Conservation (phyloP, 2,888 invertebrate genomes). For the Platycheirus rosarum region DNA sequence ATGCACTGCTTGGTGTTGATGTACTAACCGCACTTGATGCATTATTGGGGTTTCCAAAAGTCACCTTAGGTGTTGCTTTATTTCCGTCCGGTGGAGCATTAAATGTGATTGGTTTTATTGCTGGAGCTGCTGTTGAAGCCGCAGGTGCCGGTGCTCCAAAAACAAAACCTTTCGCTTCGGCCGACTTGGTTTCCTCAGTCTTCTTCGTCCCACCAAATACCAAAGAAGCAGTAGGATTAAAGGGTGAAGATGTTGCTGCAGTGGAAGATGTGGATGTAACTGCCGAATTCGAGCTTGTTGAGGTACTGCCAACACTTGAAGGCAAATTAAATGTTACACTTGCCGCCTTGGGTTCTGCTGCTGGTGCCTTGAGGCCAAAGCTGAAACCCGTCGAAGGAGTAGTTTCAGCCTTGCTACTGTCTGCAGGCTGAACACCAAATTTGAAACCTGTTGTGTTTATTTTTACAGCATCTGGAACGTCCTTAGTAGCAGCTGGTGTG, state of each 20-base stretch:
- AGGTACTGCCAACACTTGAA: constrained; percentile 42
- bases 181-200: constrained; percentile 40
- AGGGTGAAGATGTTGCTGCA: constrained; percentile 51
- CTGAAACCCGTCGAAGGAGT: constrained; percentile 52
- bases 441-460: constrained; percentile 70
- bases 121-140: constrained; percentile 31
- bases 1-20: constrained; percentile 33
- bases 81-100: constrained; percentile 32
- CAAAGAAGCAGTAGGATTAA: constrained; percentile 63
- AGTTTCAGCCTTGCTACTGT: constrained; percentile 55
- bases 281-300: constrained; percentile 38
- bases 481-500: constrained; percentile 57
- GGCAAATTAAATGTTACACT: constrained; percentile 75
- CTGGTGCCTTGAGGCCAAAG: constrained; percentile 58
- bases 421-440: constrained; percentile 65
- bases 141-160: constrained; percentile 67
- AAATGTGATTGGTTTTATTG: constrained; percentile 53
- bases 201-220: constrained; percentile 68
- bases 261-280: constrained; percentile 60
- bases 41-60: constrained; percentile 24
- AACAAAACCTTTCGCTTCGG: constrained; percentile 48
- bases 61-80: constrained; percentile 40
- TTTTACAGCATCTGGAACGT: constrained; percentile 69
- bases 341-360: constrained; percentile 48
- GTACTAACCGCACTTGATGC: constrained; percentile 23